These are phyloP conservation scores for Centruroides sculpturatus DNA, from an alignment of 1,140 invertebrate genomes.

Conservation along the genomic window DNA sequence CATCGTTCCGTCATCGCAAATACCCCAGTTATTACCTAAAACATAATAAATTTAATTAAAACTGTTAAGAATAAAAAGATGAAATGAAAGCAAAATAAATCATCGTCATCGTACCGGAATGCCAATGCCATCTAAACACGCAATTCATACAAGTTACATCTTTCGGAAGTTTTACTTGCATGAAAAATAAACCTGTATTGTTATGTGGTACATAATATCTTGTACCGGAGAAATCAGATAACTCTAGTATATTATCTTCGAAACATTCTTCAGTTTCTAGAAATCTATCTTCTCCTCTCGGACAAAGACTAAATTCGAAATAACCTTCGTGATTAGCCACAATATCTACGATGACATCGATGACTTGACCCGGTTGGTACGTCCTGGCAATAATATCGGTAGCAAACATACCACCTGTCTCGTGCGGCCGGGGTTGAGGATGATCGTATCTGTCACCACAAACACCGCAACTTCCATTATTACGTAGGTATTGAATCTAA, in stretches of 20 bases:
- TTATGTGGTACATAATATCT: slow-evolving; percentile 9
- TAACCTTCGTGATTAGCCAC: slow-evolving; percentile 34
- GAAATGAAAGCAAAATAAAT: not conserved
- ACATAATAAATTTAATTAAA: not conserved
- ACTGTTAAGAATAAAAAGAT: not conserved
- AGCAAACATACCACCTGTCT: slow-evolving; percentile 67
- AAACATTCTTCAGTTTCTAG: slow-evolving; percentile 27
- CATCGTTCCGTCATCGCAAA: slow-evolving; percentile 7
- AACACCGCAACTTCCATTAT: slow-evolving; percentile 67
- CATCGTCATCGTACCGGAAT: slow-evolving; percentile 22
- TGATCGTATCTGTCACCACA: slow-evolving; percentile 73
- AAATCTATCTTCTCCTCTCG: slow-evolving; percentile 59
- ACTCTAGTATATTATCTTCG: slow-evolving; percentile 24
- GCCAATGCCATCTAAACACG: slow-evolving; percentile 29
- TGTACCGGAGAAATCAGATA: slow-evolving; percentile 21
- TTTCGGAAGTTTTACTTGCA: slow-evolving; percentile 21
- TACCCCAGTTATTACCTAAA: slow-evolving; percentile 17
- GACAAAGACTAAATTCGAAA: slow-evolving; percentile 69
- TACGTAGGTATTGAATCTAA: slow-evolving; percentile 62
- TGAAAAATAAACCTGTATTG: slow-evolving; percentile 11
- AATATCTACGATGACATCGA: slow-evolving; percentile 21
- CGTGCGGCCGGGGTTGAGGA: slow-evolving; percentile 57
- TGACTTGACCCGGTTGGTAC: slow-evolving; percentile 64
- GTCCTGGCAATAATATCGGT: slow-evolving; percentile 64
- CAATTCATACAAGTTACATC: slow-evolving; percentile 24